Evolutionary conservation across 1,140 invertebrate species (phyloP), one percentile per base, ranked within the genome.

Genomic region (Dinoponera quadriceps): DNA sequence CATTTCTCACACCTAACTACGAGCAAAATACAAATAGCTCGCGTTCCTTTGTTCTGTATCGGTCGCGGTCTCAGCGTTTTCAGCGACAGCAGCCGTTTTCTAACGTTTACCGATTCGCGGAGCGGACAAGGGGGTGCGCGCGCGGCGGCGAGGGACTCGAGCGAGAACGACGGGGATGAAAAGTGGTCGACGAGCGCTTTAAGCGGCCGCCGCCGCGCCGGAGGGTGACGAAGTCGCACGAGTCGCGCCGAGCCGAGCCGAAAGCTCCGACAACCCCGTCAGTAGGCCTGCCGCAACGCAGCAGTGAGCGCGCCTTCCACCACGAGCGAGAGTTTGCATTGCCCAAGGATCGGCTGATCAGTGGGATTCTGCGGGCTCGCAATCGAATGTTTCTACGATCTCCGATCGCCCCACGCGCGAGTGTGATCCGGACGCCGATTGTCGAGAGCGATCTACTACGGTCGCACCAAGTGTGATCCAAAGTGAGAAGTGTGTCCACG

Each of bases 241-340:
- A 92, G 62, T 68, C 69, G 68, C 55, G 33, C 91, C 91, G 91
- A 91, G 85, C 44, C 62, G 69, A 87, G 66, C 84, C 87, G 87
- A 92, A 87, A 83, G 59, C 88, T 87, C 73, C 60, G 80, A 63
- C 72, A 73, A 74, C 78, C 83, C 86, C 84, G 85, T 92, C 91
- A 93, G 92, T 93, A 89, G 91, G 90, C 89, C 89, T 92, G 92
- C 89, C 91, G 92, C 92, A 90, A 89, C 92, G 92, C 91, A 91
- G 91, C 91, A 91, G 92, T 89, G 83, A 90, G 87, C 89, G 87
- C 90, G 89, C 86, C 85, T 89, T 89, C 82, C n/a, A 77, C 44
- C 57, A 59, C 55, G 38, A 25, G 66, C 14, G 22, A 25, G 73
- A 88, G 75, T 66, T 57, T 73, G 85, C 74, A 51, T 29, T 22